Base-by-base conservation (phyloP, 2,888 invertebrate species). In the Spisula subtruncata region DNA sequence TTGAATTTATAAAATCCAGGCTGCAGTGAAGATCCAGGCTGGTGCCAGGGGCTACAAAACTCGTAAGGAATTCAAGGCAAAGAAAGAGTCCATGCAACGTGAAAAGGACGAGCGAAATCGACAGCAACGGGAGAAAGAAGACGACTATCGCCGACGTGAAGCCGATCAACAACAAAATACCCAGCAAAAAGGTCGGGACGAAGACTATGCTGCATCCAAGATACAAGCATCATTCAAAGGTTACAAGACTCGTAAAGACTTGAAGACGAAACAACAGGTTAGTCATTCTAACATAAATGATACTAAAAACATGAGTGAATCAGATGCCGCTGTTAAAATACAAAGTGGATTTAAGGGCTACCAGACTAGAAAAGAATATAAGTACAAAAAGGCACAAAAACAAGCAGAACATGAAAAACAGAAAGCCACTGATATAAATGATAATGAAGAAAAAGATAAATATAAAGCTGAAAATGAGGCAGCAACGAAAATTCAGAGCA, bases 291-390 rank as follows among this genome's bases (percentile, higher is more conserved):
- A 54, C 54, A 83, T 83, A 41, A 25, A 32, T 54, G 41, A 82
- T 82, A 82, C 85, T 75, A 79, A 79, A 71, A 85, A 32, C 20
- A 48, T 29, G 54, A 85, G 48, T 46, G 80, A 85, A 79, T 75
- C n/a, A 32, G 85, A 86, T 32, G 89, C 91, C 14, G 91, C 91
- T n/a, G 86, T 86, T 8, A 89, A 90, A 79, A 91, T 91, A 56
- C 91, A 91, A 87, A 88, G 89, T 88, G 84, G 86, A 25, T 91
- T 81, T 88, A 91, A 84, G 85, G 91, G 91, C 56, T 91, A 89
- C 89, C 83, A 88, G 41, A 84, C 83, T 48, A 89, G 91, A 82
- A 89, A 90, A 89, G 91, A 89, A 54, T 79, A 79, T 56, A 85
- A 79, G 20, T 12, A 46, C n/a, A 85, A 79, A 54, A 54, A 60